phyloP scores from a whole-genome alignment of 1,140 invertebrate species.

The Oedothorax gibbosus region DNA sequence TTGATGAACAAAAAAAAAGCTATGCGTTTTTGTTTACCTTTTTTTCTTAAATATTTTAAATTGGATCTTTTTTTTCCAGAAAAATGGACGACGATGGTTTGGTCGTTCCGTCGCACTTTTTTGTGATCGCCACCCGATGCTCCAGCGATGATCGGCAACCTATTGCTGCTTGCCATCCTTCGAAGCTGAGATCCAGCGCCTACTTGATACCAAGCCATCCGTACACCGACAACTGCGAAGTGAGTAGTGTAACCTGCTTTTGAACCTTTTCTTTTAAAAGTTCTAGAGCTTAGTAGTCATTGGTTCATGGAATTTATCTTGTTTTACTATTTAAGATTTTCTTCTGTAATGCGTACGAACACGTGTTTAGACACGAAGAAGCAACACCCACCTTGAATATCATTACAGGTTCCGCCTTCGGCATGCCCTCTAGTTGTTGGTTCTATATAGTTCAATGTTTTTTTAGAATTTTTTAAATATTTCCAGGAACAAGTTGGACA shows the following conservation, averaged over 20 bases:
- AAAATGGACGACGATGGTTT: background rate
- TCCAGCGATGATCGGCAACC: background rate
- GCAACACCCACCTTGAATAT: background rate
- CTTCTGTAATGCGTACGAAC: background rate
- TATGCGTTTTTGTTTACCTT: too few species aligned
- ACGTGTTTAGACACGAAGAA: too few species aligned
- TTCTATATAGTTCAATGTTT: too few species aligned
- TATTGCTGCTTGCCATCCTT: background rate
- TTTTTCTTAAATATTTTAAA: too few species aligned
- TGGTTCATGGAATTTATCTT: background rate
- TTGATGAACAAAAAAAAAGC: too few species aligned
- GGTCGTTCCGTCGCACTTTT: slow-evolving; percentile 21
- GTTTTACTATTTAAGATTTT: background rate
- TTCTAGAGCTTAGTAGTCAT: background rate
- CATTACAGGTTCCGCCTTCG: too few species aligned
- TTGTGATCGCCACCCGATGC: slow-evolving; percentile 15
- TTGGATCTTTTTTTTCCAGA: background rate
- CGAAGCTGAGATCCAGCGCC: background rate
- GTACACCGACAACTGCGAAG: slow-evolving; percentile 20
- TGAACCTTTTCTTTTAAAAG: background rate
- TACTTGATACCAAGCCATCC: slow-evolving; percentile 28
- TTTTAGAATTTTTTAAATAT: too few species aligned
- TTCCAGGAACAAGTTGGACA: too few species aligned
- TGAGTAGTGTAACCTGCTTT: background rate
- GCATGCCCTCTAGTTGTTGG: too few species aligned